Conservation (phyloP, 2,888 invertebrate genomes). For the Isoperla grammatica region DNA sequence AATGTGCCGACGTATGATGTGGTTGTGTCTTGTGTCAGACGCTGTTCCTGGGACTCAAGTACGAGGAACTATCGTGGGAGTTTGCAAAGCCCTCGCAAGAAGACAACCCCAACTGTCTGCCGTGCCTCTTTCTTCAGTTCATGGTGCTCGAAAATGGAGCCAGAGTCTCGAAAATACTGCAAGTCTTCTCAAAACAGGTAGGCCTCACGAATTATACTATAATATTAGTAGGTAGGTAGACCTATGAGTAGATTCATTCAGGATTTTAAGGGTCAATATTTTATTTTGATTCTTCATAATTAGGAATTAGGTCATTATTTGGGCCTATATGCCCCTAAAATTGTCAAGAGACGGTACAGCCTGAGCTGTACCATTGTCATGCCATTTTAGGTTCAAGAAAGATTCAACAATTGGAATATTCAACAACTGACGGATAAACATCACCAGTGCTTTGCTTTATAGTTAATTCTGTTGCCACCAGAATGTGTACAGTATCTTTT, state of each 20-base stretch:
- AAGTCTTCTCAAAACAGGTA: slow-evolving; percentile 54
- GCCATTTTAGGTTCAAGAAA: no score
- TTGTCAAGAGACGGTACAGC: no score
- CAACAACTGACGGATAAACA: no score
- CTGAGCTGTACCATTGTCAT: no score
- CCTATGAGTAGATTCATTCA: neutral
- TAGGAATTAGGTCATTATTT: no score
- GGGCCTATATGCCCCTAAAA: no score
- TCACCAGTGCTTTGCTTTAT: no score
- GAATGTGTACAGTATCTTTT: no score
- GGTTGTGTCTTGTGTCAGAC: slow-evolving; percentile 58
- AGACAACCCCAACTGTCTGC: slow-evolving; percentile 74
- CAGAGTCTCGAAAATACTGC: slow-evolving; percentile 72
- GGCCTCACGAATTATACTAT: slow-evolving; percentile 12
- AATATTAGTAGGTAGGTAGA: neutral
- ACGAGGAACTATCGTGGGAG: slow-evolving; percentile 90
- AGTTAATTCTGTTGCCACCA: no score
- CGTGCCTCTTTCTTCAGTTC: slow-evolving; percentile 90
- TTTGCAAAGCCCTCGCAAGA: slow-evolving; percentile 81
- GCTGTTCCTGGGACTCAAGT: slow-evolving; percentile 74
- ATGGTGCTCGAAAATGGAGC: slow-evolving; percentile 71
- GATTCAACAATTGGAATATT: no score
- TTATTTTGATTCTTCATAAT: no score
- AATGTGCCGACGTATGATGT: neutral
- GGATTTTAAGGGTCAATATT: neutral